These are phyloP conservation scores for Mactromeris polynyma DNA, from an alignment of 2,888 invertebrate genomes.

Conservation along the genomic window DNA sequence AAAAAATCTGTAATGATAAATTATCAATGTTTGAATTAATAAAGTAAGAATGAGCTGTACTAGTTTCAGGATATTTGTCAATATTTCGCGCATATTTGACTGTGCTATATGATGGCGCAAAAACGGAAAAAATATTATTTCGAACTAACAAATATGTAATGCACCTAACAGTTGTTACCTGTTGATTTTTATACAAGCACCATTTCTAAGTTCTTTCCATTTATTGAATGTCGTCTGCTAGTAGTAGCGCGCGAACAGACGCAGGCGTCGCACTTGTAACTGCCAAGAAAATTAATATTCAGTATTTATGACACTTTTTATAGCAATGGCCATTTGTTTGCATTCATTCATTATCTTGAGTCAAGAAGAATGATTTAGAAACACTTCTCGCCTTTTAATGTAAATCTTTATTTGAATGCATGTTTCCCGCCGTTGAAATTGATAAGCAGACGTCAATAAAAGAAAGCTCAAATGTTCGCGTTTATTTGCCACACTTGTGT, in stretches of 20 bases:
- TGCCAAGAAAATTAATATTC: constrained; percentile 60
- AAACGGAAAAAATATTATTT: too few relatives aligned
- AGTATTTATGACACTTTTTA: constrained; percentile 65
- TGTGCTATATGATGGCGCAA: too few relatives aligned
- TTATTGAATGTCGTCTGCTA: not conserved
- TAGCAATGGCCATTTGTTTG: constrained; percentile 59
- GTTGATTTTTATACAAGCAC: not conserved
- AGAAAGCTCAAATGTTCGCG: constrained; percentile 50
- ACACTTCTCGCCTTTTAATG: constrained; percentile 66
- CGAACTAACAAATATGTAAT: too few relatives aligned
- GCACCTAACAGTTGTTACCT: not conserved
- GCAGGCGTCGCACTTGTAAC: constrained; percentile 22
- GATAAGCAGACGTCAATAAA: constrained; percentile 62
- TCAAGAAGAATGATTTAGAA: constrained; percentile 46
- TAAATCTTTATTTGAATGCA: constrained; percentile 60
- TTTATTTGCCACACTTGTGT: constrained; percentile 65
- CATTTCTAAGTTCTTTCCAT: not conserved
- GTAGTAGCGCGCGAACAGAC: not conserved
- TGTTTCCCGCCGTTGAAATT: constrained; percentile 58
- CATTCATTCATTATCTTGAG: constrained; percentile 53
- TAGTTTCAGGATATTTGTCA: too few relatives aligned
- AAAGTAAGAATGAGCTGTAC: not conserved
- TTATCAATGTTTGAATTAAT: not conserved
- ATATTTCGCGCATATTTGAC: too few relatives aligned
- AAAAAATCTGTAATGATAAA: not conserved